Percentiles rank a stretch among this genome's conserved stretches.
Conservation (phyloP, 2,113 vertebrate genomes). For the Brachionichthys hirsutus region DNA sequence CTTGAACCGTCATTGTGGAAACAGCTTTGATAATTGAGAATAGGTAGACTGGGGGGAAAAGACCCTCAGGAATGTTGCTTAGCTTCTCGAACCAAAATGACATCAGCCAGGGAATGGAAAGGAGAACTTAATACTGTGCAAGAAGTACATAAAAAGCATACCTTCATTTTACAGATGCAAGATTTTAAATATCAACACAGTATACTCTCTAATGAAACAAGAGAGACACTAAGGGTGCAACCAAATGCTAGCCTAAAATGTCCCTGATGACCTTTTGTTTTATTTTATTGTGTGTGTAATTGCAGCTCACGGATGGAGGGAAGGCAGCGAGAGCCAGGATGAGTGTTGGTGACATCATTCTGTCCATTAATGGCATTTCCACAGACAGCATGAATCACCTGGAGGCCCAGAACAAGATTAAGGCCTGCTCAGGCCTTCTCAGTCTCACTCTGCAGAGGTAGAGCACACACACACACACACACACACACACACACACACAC, state of each 20-base stretch:
- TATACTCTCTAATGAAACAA: too few relatives aligned
- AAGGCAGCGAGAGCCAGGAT: conserved; percentile 90
- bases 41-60: too few relatives aligned
- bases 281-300: conserved; percentile 37
- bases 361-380: conserved; percentile 90
- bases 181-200: too few relatives aligned
- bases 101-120: conserved; percentile 43
- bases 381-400: conserved; percentile 93
- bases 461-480: conserved; percentile 30
- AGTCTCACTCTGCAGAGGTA: conserved; percentile 93
- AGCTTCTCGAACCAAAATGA: conserved; percentile 39
- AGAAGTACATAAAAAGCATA: too few relatives aligned
- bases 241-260: too few relatives aligned
- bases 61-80: background rate
- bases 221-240: too few relatives aligned
- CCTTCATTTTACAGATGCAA: too few relatives aligned
- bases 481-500: background rate
- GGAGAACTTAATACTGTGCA: conserved; percentile 11
- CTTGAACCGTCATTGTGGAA: too few relatives aligned
- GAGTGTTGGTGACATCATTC: conserved; percentile 88
- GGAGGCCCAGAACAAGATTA: conserved; percentile 98
- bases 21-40: too few relatives aligned
- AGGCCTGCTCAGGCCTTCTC: conserved; percentile 86
- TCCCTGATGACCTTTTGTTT: background rate
- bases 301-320: conserved; percentile 91